Conservation (phyloP, 2,797 vertebrate species). For the Cynopterus sphinx region DNA sequence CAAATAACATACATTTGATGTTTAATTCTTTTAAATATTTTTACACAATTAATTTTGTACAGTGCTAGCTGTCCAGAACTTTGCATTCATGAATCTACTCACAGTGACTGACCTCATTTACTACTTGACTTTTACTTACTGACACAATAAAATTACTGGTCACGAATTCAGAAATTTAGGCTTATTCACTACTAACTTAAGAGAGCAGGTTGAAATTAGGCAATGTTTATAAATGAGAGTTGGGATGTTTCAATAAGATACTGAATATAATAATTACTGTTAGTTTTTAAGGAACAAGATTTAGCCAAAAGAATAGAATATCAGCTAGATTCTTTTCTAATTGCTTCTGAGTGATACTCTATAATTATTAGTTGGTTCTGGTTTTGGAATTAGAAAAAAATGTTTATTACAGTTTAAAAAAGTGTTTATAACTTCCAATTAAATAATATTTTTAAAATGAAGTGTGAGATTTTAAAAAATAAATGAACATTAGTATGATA, state of each 20-base stretch:
- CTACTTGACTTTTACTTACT: conserved; percentile 28
- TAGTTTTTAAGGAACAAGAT: conserved; percentile 9
- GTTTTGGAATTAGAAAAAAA: conserved; percentile 43
- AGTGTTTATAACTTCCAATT: conserved; percentile 38
- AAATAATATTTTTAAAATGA: conserved; percentile 57
- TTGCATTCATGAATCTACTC: background rate
- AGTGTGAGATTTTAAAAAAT: background rate
- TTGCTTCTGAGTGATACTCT: background rate
- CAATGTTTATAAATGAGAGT: conserved; percentile 22
- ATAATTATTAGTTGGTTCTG: conserved; percentile 27
- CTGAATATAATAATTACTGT: conserved; percentile 40
- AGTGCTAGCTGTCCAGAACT: background rate
- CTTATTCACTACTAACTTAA: conserved; percentile 51
- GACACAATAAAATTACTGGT: background rate
- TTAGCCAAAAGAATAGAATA: conserved; percentile 11
- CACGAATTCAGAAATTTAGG: background rate
- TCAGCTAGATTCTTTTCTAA: conserved; percentile 46
- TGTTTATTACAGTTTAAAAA: conserved; percentile 41
- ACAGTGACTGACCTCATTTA: background rate
- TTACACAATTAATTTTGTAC: conserved; percentile 31
- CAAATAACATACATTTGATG: conserved; percentile 10
- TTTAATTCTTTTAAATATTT: conserved; percentile 8
- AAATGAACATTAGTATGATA: background rate
- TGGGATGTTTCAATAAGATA: conserved; percentile 23
- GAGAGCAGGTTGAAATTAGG: conserved; percentile 21